Evolutionary conservation across 2,113 vertebrate genomes (phyloP), one percentile per base, ranked within the genome.

Genomic region (Malurus elegans): DNA sequence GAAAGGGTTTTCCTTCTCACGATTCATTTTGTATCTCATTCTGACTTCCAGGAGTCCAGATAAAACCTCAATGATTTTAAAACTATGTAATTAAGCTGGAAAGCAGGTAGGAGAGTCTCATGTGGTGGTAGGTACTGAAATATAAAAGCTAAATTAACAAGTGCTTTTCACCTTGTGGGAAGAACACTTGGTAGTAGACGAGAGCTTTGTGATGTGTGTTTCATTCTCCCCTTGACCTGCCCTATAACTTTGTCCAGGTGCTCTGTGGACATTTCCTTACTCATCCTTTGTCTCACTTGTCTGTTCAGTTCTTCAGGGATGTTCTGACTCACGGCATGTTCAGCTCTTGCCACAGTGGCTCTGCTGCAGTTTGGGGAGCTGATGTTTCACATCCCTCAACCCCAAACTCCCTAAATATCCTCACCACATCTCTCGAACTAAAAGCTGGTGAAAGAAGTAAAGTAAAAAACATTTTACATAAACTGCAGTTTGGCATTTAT

Each of bases 201-300:
- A 85, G 78, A 72, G 31, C 70, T 73, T 72, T 82, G 45, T 65
- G n/a, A 72, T 90, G 45, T 17, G 6, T 79, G 20, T 88, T 88
- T 85, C n/a, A 34, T 72, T 92, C 74, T 90, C 54, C 31, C 54
- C 48, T 75, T 95, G 74, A 92, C 62, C 60, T 93, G 28, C 70
- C 23, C 78, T 88, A 11, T 38, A 79, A 65, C 51, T 92, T 65
- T 88, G 45, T 50, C 71, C 62, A 61, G 8, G 9, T 85, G n/a
- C 58, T 88, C 45, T 72, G 45, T 88, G 88, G 70, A 48, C 36
- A 4, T 76, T 72, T 91, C 2, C 53, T 88, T 65, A 82, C 66
- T 88, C 66, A 79, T 81, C 48, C 69, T 74, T 56, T 53, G 28
- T 79, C 80, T 96, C 6, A 3, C 34, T 54, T 69, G 53, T 15